Conservation (phyloP, 2,888 invertebrate genomes). For the Schrankia costaestrigalis region DNA sequence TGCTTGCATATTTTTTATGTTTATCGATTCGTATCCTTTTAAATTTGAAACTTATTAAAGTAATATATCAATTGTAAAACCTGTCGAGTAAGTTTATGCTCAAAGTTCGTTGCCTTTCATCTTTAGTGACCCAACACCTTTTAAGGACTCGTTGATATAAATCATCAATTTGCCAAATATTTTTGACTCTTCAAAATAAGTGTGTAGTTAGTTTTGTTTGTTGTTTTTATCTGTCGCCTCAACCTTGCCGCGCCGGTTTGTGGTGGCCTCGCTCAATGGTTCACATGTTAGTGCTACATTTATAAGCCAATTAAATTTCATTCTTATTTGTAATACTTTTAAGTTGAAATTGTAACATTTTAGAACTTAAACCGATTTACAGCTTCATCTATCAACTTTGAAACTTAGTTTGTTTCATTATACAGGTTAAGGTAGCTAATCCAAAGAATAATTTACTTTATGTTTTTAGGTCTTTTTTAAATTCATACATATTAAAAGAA, state of each 20-base stretch:
- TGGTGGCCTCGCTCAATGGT: conserved; percentile 51
- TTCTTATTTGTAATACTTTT: conserved; percentile 21
- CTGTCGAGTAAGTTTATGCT: conserved; percentile 1
- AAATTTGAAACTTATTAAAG: too few relatives aligned
- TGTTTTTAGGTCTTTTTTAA: too few relatives aligned
- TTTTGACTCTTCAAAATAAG: conserved; percentile 32
- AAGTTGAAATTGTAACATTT: conserved; percentile 22
- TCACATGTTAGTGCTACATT: conserved; percentile 39
- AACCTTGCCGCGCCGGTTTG: conserved; percentile 57
- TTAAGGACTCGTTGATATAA: conserved; percentile 22
- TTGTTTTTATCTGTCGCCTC: conserved; percentile 59
- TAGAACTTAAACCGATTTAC: conserved; percentile 10
- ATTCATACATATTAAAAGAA: too few relatives aligned
- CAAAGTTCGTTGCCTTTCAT: conserved; percentile 22
- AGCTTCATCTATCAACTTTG: conserved; percentile 24
- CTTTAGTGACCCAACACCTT: conserved; percentile 16
- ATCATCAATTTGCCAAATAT: conserved; percentile 31
- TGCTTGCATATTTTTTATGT: too few relatives aligned
- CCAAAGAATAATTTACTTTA: conserved; percentile 10
- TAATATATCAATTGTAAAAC: too few relatives aligned
- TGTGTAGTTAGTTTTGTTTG: conserved; percentile 40
- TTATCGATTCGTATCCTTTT: too few relatives aligned
- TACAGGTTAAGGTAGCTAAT: conserved; percentile 7
- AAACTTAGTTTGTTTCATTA: conserved; percentile 8
- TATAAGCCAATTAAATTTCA: conserved; percentile 18